Evolutionary conservation across 2,113 vertebrate genomes (phyloP), one percentile per base, ranked within the genome.

Genomic region (Coturnix japonica): DNA sequence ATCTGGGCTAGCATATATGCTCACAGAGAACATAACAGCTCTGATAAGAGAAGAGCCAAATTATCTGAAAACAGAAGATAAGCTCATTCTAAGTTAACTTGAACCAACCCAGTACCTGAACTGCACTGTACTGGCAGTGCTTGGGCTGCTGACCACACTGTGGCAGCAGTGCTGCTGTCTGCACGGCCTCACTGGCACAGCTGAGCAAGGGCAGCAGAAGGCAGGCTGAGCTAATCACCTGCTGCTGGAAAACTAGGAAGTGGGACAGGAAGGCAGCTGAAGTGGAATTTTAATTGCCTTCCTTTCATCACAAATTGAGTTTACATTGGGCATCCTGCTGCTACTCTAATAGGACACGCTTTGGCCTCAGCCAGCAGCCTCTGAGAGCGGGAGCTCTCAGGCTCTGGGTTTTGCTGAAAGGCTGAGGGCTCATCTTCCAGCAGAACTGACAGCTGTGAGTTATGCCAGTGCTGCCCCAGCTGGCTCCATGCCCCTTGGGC

Each of bases 271-370:
- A 89, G 81, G 91, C 92, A 93, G 81, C 78, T 64, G 71, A 85
- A 89, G 87, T 89, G 92, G 92, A 96, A 96, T 95, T 96, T 96
- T 96, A 96, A 96, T 96, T 96, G 92, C 89, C 87, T 92, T 95
- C 91, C 87, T 96, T 95, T 92, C 85, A 91, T 95, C 91, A 89
- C 95, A 67, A 91, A 17, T 54, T 51, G 54, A 20, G 84, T 87
- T 95, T 95, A 64, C 78, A 92, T 67, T 0, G 5, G 87, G 67
- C 61, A 67, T 92, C 91, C 96, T 87, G 89, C 95, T 92, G 91
- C 84, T 95, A 11, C 81, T 80, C 69, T 94, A 95, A 94, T 82
- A 85, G 81, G 75, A 75, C 71, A 49, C 0, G 0, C 81, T 93
- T 73, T 84, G 60, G 93, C 90, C 90, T 88, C 23, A 6, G 90